These are phyloP conservation scores for Sclerodermus sp. DNA, from an alignment of 2,888 invertebrate species.

Conservation along the genomic window DNA sequence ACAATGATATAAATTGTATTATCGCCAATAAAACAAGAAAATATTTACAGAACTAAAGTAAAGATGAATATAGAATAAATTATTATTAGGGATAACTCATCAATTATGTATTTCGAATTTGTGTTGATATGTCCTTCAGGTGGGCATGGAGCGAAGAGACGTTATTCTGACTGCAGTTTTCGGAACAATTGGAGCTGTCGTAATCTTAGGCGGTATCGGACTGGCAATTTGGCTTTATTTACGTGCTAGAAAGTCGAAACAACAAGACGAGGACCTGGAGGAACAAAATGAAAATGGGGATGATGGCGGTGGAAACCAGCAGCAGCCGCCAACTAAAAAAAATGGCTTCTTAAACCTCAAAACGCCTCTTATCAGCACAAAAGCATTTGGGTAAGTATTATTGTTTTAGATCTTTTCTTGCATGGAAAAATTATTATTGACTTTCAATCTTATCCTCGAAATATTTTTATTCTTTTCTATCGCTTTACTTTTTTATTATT, in stretches of 20 bases:
- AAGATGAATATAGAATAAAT: no score
- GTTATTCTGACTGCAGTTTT: conserved; percentile 68
- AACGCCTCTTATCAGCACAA: conserved; percentile 74
- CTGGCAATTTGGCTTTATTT: conserved; percentile 65
- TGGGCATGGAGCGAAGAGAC: conserved; percentile 71
- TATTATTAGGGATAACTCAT: no score
- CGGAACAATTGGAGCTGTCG: conserved; percentile 64
- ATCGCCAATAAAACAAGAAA: no score
- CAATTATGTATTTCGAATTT: neutral
- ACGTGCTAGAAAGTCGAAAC: conserved; percentile 62
- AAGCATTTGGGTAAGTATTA: conserved; percentile 71
- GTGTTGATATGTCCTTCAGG: conserved; percentile 56
- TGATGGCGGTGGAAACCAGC: conserved; percentile 48
- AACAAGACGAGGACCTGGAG: conserved; percentile 62
- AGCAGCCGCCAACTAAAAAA: conserved; percentile 56
- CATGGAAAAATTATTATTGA: neutral
- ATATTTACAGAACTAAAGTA: no score
- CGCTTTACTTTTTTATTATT: neutral
- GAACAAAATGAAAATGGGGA: conserved; percentile 63
- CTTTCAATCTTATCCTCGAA: neutral
- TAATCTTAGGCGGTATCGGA: conserved; percentile 59
- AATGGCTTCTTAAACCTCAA: conserved; percentile 73
- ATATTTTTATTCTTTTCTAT: neutral
- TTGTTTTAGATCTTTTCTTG: neutral
- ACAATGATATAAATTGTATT: no score